phyloP scores from a whole-genome alignment of 53 echinoderm and acorn worm genomes.

The Echinometra lucunter region DNA sequence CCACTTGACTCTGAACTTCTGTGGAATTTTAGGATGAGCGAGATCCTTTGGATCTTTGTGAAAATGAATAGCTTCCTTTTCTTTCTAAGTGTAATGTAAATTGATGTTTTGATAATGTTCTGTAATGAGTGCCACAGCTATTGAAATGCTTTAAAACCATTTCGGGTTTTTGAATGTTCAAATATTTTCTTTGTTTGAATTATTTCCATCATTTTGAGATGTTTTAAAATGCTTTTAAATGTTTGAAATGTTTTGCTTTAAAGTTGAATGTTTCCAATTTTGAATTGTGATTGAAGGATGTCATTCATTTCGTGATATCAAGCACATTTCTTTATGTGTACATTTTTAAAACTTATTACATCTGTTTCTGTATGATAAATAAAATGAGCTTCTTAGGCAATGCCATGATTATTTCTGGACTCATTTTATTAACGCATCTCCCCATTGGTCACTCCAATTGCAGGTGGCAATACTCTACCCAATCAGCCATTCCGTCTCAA shows the following conservation, averaged over 20 bases:
- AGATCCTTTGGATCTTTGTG: neutral
- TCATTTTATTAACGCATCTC: neutral
- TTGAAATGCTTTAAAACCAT: neutral
- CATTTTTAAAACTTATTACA: neutral
- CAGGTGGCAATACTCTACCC: slow-evolving; percentile 93
- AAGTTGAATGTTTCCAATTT: neutral
- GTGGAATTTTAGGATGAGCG: neutral
- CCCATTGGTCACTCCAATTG: slow-evolving; percentile 55
- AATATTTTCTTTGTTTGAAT: neutral
- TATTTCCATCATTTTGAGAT: neutral
- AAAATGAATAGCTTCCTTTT: neutral
- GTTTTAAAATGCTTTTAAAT: neutral
- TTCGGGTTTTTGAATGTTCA: neutral
- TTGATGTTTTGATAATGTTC: no score
- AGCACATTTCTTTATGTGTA: neutral
- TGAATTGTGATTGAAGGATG: neutral
- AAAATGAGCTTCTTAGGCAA: neutral
- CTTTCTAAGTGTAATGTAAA: neutral
- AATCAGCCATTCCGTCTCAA: slow-evolving; percentile 98
- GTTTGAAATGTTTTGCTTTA: neutral
- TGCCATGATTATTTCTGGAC: neutral
- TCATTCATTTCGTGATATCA: neutral
- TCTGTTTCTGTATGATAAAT: neutral
- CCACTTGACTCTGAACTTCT: neutral
- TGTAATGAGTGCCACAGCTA: no score